A percentile compares a stretch with the other conserved stretches of the same genome.
Conservation (phyloP, 2,113 vertebrate genomes). For the Myotis lucifugus region DNA sequence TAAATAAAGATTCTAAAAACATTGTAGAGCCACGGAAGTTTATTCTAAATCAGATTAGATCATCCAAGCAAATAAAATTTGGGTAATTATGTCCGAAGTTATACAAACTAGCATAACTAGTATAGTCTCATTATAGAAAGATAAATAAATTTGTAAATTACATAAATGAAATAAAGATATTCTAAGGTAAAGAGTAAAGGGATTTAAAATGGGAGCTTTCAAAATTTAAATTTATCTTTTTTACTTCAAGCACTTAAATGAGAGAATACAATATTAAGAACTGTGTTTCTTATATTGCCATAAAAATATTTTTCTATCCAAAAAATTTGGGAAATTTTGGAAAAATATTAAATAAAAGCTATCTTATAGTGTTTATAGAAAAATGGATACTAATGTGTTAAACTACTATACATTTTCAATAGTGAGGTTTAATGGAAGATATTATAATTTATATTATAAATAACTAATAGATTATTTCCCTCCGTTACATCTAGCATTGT, state of each 20-base stretch:
- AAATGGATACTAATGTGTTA: neutral
- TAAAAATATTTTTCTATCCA: neutral
- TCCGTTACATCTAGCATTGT: neutral
- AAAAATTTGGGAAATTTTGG: neutral
- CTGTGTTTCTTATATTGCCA: neutral
- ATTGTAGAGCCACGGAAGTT: neutral
- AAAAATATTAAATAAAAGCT: neutral
- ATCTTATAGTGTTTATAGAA: neutral
- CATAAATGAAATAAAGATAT: slow-evolving; percentile 37
- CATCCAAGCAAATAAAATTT: slow-evolving; percentile 31
- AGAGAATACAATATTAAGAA: neutral
- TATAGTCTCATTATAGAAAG: neutral
- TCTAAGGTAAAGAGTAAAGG: neutral
- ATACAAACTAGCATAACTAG: neutral
- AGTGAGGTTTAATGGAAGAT: neutral
- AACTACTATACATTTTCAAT: slow-evolving; percentile 8
- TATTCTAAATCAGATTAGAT: neutral
- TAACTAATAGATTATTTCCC: neutral
- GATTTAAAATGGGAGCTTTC: neutral
- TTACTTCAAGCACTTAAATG: neutral
- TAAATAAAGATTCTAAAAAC: neutral
- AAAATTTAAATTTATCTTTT: slow-evolving; percentile 47
- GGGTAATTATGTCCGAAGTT: slow-evolving; percentile 36
- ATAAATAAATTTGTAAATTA: slow-evolving; percentile 65
- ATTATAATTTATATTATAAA: neutral